Percentiles rank a stretch among this genome's conserved stretches.
Conservation (phyloP, 2,888 invertebrate genomes). For the Gryllus longicercus region DNA sequence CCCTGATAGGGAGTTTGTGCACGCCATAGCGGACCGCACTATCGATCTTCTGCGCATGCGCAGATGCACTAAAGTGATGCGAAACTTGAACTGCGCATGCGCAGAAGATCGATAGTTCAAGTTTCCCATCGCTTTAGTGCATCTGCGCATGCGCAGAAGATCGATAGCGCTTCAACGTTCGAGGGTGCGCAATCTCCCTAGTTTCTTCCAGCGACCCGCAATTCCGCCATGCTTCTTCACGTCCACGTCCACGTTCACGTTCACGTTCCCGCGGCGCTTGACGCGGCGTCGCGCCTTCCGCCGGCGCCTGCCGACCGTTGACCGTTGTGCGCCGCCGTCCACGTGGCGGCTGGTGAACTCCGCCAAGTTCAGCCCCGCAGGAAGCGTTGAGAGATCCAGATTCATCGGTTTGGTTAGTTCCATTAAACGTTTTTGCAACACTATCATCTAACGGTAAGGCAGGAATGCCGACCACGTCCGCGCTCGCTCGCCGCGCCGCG, state of each 20-base stretch:
- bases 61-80: too few relatives aligned
- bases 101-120: too few relatives aligned
- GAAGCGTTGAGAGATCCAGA: not conserved
- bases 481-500: not conserved
- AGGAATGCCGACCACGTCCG: conserved; percentile 1
- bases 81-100: too few relatives aligned
- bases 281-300: not conserved
- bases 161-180: too few relatives aligned
- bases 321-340: not conserved
- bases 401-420: not conserved
- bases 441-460: conserved; percentile 5
- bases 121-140: too few relatives aligned
- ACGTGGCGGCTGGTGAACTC: not conserved
- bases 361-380: not conserved
- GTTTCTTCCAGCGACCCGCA: too few relatives aligned
- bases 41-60: too few relatives aligned
- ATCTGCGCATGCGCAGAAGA: too few relatives aligned
- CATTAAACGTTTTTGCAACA: conserved; percentile 17
- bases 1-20: too few relatives aligned
- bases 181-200: too few relatives aligned
- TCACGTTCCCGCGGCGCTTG: not conserved
- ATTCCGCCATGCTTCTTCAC: too few relatives aligned
- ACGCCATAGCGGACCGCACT: too few relatives aligned
- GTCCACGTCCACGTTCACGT: not conserved
- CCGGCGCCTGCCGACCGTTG: not conserved